A percentile compares a stretch with the other conserved stretches of the same genome.
Evolutionary conservation across 2,113 vertebrate genomes (phyloP).

Genomic region (Uria lomvia): DNA sequence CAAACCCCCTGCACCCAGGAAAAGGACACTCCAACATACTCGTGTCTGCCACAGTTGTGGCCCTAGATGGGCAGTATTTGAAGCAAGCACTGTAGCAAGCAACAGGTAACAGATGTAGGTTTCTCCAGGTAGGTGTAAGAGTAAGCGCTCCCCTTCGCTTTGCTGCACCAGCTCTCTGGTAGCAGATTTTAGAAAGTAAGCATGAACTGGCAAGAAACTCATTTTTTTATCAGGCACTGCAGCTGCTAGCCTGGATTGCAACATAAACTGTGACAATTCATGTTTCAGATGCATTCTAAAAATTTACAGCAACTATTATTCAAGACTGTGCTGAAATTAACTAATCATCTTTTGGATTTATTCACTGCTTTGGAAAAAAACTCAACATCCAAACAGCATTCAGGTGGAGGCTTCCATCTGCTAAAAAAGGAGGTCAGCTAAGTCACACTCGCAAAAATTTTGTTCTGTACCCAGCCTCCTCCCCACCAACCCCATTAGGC

Average conservation of each 20-base stretch:
- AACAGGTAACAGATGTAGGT: accelerated
- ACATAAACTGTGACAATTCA: background rate
- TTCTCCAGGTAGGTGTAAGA: accelerated
- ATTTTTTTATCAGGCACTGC: background rate
- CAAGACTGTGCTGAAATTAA: background rate
- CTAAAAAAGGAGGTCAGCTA: background rate
- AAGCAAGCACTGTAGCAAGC: background rate
- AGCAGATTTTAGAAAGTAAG: background rate
- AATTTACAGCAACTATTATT: background rate
- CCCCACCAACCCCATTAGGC: accelerated
- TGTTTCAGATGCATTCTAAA: background rate
- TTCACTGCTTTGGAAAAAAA: background rate
- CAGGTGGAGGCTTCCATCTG: background rate
- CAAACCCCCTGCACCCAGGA: too few species aligned
- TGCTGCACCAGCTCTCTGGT: background rate
- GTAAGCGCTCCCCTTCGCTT: accelerated
- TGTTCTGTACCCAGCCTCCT: background rate
- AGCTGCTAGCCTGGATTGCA: background rate
- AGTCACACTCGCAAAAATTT: background rate
- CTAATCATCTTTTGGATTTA: background rate
- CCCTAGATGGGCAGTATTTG: background rate
- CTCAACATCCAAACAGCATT: accelerated
- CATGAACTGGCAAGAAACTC: background rate
- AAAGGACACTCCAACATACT: accelerated
- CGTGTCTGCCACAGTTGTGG: background rate